Percentiles rank a stretch among this genome's conserved stretches.
These are phyloP conservation scores for Aphelenchoides besseyi DNA, from an alignment of 1,140 invertebrate species.

Conservation along the genomic window DNA sequence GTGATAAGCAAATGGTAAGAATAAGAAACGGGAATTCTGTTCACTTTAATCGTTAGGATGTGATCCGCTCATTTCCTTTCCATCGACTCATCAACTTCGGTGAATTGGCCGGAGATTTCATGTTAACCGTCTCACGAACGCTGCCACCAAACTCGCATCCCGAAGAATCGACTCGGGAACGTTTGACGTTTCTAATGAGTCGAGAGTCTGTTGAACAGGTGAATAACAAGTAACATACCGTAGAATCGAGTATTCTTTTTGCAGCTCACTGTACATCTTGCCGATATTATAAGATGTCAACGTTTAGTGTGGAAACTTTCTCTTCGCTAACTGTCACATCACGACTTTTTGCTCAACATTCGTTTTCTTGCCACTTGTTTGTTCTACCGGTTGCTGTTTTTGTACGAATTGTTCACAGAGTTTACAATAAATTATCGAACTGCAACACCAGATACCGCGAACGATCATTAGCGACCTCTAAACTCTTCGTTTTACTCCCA, in stretches of 20 bases:
- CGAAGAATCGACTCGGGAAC: constrained; percentile 48
- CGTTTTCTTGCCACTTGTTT: background rate
- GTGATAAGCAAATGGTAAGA: constrained; percentile 44
- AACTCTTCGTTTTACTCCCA: too few relatives aligned
- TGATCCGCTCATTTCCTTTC: constrained; percentile 45
- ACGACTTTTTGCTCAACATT: background rate
- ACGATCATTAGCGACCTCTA: too few relatives aligned
- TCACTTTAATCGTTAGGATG: constrained; percentile 34
- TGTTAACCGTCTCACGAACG: constrained; percentile 44
- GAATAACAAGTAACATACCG: background rate
- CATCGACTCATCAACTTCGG: constrained; percentile 50
- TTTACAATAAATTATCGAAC: too few relatives aligned
- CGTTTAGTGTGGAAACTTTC: constrained; percentile 54
- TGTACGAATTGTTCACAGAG: too few relatives aligned
- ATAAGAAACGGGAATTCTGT: constrained; percentile 26
- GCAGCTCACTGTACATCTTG: constrained; percentile 51
- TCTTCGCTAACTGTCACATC: background rate
- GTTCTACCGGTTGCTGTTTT: background rate
- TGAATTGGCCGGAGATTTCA: constrained; percentile 50
- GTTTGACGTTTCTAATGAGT: constrained; percentile 49
- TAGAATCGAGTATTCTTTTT: background rate
- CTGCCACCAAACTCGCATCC: constrained; percentile 41
- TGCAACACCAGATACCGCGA: too few relatives aligned
- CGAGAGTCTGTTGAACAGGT: constrained; percentile 47
- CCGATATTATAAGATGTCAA: constrained; percentile 55